These are phyloP conservation scores for Cettia cetti DNA, from an alignment of 2,113 vertebrate species.

Conservation along the genomic window DNA sequence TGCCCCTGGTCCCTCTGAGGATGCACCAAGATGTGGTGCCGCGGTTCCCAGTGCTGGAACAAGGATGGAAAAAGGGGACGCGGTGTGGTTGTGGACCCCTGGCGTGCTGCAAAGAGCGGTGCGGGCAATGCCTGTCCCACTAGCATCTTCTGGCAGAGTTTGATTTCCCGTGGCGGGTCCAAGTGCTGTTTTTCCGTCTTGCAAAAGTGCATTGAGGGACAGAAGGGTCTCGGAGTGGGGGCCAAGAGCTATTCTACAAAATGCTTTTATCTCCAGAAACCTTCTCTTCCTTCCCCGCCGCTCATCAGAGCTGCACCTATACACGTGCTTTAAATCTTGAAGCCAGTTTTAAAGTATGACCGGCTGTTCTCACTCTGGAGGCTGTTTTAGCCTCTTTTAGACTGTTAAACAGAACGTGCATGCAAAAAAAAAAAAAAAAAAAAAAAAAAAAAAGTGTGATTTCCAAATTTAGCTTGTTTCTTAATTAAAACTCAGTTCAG, in stretches of 20 bases:
- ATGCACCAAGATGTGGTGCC: fast-evolving
- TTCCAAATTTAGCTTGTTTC: background rate
- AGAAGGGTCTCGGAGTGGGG: fast-evolving
- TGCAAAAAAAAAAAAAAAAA: background rate
- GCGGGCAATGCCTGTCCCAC: background rate
- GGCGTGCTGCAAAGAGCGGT: fast-evolving
- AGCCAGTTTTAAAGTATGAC: background rate
- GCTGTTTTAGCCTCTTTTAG: background rate
- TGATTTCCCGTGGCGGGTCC: background rate
- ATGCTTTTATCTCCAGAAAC: background rate
- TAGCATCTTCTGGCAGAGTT: background rate
- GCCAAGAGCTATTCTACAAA: background rate
- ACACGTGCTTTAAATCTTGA: background rate
- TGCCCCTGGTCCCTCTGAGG: fast-evolving
- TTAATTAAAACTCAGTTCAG: background rate
- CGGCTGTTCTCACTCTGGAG: background rate
- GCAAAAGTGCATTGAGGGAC: fast-evolving
- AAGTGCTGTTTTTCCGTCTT: fast-evolving
- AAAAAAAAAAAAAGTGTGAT: background rate
- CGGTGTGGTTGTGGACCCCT: fast-evolving
- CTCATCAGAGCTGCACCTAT: background rate
- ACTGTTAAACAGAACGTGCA: background rate
- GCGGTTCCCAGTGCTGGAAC: fast-evolving
- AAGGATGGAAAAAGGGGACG: fast-evolving
- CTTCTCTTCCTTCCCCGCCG: background rate